These are phyloP conservation scores for Oegoconia quadripuncta DNA, from an alignment of 2,888 invertebrate genomes.

Conservation along the genomic window DNA sequence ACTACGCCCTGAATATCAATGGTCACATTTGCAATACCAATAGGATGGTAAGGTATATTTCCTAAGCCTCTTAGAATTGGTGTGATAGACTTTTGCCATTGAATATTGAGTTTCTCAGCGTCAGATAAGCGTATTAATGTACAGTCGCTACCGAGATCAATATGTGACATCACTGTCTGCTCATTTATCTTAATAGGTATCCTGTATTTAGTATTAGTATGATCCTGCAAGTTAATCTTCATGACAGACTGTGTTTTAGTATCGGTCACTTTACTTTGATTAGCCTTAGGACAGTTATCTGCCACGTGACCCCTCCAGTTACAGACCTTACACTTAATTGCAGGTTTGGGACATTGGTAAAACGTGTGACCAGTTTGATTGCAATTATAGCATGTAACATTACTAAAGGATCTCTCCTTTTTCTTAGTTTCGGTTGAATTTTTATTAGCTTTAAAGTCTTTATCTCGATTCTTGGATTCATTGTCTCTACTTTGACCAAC, in stretches of 20 bases:
- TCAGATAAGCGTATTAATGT: conserved; percentile 3
- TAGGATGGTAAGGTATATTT: neutral
- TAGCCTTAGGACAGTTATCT: neutral
- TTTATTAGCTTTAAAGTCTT: too few relatives aligned
- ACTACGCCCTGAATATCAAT: conserved; percentile 3
- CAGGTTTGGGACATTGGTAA: neutral
- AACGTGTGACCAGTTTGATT: too few relatives aligned
- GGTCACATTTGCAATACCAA: neutral
- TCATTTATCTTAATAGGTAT: neutral
- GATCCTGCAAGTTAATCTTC: neutral
- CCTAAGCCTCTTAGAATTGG: conserved; percentile 5
- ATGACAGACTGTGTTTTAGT: neutral
- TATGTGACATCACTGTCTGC: neutral
- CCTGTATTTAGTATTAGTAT: neutral
- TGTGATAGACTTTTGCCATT: neutral
- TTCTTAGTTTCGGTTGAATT: too few relatives aligned
- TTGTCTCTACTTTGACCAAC: neutral
- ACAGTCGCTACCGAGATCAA: conserved; percentile 9
- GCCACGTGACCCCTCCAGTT: conserved; percentile 1
- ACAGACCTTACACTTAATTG: conserved; percentile 5
- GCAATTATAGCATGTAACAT: neutral
- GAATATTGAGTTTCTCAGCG: neutral
- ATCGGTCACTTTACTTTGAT: neutral
- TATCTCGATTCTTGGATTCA: neutral
- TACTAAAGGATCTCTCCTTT: neutral